Conservation (phyloP, 2,888 invertebrate species). For the Eugnorisma glareosa region DNA sequence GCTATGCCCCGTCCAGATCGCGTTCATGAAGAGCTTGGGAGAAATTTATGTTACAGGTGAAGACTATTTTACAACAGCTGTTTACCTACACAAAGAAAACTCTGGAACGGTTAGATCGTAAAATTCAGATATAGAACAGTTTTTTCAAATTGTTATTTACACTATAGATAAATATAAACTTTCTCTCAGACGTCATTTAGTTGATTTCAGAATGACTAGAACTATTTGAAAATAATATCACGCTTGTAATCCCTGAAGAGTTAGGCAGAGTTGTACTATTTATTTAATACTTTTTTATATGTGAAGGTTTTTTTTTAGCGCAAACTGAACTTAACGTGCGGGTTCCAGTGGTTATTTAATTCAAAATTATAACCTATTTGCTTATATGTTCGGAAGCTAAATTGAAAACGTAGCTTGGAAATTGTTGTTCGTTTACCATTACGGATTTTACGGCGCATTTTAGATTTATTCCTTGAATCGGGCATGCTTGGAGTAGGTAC, state of each 20-base stretch:
- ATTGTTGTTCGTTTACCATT: background rate
- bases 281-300: too few species aligned
- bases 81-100: background rate
- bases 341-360: background rate
- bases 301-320: too few species aligned
- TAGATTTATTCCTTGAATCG: too few species aligned
- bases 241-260: background rate
- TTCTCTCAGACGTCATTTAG: background rate
- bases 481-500: background rate
- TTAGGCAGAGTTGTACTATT: background rate
- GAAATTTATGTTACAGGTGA: slow-evolving; percentile 92
- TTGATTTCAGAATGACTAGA: background rate
- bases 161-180: background rate
- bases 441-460: too few species aligned
- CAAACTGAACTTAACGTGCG: background rate
- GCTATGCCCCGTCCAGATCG: slow-evolving; percentile 91
- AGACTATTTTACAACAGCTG: background rate
- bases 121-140: background rate
- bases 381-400: background rate
- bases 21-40: slow-evolving; percentile 89
- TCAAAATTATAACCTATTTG: background rate
- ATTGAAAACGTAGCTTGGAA: background rate
- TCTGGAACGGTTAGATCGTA: background rate
- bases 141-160: background rate
- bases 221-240: background rate